phyloP scores from a whole-genome alignment of 2,888 invertebrate genomes.

The Galeopsomyia nigrocyanea region DNA sequence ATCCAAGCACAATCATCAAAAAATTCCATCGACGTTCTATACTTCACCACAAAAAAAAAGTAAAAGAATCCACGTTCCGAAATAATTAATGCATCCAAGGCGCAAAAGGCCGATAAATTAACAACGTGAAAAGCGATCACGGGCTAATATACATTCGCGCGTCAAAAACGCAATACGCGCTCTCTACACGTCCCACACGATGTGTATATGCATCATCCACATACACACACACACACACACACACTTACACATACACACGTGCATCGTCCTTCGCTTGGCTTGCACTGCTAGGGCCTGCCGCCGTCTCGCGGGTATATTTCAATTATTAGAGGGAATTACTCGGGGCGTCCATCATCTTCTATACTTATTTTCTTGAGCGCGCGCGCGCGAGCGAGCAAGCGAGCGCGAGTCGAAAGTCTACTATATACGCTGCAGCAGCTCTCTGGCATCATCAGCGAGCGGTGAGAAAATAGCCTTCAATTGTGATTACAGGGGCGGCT shows the following conservation, averaged over 20 bases:
- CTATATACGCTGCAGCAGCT: conserved; percentile 49
- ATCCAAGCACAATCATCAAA: too few relatives aligned
- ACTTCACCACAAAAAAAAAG: too few relatives aligned
- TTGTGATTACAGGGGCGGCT: conserved; percentile 70
- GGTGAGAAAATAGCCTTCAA: conserved; percentile 70
- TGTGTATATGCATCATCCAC: conserved; percentile 8
- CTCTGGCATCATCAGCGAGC: conserved; percentile 67
- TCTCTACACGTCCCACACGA: conserved; percentile 45
- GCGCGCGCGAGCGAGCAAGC: conserved; percentile 54
- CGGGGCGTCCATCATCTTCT: conserved; percentile 68
- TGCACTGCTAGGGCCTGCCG: conserved; percentile 28
- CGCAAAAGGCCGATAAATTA: conserved; percentile 39
- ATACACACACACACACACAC: not conserved
- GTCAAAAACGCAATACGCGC: conserved; percentile 33
- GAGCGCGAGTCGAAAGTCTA: conserved; percentile 46
- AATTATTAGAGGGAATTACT: conserved; percentile 70
- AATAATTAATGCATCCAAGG: not conserved
- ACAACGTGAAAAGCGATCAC: conserved; percentile 42
- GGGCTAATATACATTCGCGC: conserved; percentile 1
- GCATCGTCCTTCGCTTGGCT: too few relatives aligned
- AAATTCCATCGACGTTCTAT: conserved; percentile 15
- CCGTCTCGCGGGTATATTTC: conserved; percentile 66
- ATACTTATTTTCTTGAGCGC: conserved; percentile 64
- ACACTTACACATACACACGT: not conserved
- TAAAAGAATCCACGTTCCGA: not conserved